Evolutionary conservation across 2,113 vertebrate species (phyloP).

Genomic region (Tachysurus fulvidraco): DNA sequence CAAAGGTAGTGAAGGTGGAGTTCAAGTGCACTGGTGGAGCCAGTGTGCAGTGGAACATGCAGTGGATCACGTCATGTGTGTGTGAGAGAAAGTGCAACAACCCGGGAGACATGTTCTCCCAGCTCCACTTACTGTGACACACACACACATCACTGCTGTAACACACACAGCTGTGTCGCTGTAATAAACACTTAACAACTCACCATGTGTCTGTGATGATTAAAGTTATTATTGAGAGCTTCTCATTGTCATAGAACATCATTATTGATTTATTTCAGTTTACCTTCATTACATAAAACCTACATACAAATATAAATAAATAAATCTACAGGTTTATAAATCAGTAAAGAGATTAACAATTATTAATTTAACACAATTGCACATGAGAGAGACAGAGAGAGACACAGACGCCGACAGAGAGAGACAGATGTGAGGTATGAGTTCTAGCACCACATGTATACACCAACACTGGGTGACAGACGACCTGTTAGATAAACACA

Average conservation of each 20-base stretch:
- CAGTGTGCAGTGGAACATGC: slow-evolving; percentile 89
- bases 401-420: too few relatives aligned
- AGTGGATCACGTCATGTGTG: slow-evolving; percentile 92
- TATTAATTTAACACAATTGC: background rate
- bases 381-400: background rate
- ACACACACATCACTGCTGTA: background rate
- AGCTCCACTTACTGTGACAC: slow-evolving; percentile 80
- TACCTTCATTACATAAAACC: background rate
- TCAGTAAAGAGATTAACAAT: background rate
- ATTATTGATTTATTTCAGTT: background rate
- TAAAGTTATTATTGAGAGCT: background rate
- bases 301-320: background rate
- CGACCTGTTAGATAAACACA: slow-evolving; percentile 24
- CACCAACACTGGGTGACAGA: background rate
- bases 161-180: background rate
- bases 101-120: slow-evolving; percentile 85
- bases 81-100: slow-evolving; percentile 85
- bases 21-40: slow-evolving; percentile 84
- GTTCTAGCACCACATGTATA: too few relatives aligned
- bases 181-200: background rate
- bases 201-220: background rate
- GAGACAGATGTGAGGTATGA: too few relatives aligned
- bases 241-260: background rate
- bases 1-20: slow-evolving; percentile 81
- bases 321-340: background rate